Evolutionary conservation across 2,797 vertebrate species (phyloP), one percentile per base, ranked within the genome.

Genomic region (Pteropus rufus): DNA sequence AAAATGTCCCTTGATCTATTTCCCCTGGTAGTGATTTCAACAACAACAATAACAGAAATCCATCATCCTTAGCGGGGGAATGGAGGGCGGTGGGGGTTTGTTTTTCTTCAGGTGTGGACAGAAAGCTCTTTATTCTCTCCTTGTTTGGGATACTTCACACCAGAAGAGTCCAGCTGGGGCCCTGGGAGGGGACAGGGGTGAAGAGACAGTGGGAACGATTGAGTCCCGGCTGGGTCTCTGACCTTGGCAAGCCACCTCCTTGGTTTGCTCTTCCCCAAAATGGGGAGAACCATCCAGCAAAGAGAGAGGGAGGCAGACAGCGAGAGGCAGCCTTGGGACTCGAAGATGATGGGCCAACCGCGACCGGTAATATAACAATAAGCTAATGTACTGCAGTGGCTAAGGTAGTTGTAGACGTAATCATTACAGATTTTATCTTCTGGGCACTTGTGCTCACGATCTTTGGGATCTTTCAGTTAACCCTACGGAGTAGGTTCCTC

Each of bases 31-130:
- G 97, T 91, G 95, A 96, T 97, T 98, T 97, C 96, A 92, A 82
- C 95, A 93, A 94, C 97, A 98, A 95, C 94, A 97, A 97, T 97
- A 97, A 98, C 97, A 98, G 90, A 97, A 80, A 98, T 98, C 97
- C 96, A 97, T 98, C 97, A 98, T 96, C 95, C 93, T 67, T 62
- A 23, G 92, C 41, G 9, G 93, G 93, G 93, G 94, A 91, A 70
- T 26, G 75, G 96, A 97, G 86, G 97, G 92, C 26, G 56, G 95
- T 62, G 92, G 93, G 88, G 90, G 91, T 95, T 95, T 95, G 97
- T 97, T 97, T 97, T 96, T 95, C 97, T 97, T 93, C 97, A 79
- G 75, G 87, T 76, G 92, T 86, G 89, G 96, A 91, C 82, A 88
- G 86, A 72, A 95, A 93, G 93, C 96, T 97, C 97, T 97, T 95